Evolutionary conservation across 2,113 vertebrate species (phyloP), one percentile per base, ranked within the genome.

Genomic region (Oncorhynchus keta): DNA sequence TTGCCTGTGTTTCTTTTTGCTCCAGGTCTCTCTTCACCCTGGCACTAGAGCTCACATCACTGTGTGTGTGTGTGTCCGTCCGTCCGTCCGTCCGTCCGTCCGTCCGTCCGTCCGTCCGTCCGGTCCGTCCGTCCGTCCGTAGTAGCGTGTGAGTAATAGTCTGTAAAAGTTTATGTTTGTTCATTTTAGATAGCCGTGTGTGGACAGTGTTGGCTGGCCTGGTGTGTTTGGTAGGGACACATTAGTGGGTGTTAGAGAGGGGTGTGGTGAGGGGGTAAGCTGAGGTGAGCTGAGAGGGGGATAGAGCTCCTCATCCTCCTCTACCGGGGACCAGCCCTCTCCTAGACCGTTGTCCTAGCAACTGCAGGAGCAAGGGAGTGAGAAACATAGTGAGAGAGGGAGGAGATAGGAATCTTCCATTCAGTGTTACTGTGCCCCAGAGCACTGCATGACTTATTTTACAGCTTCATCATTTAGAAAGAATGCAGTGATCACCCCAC

Each of bases 221-320:
- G 57, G n/a, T 6, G 57, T 61, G 57, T n/a, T 61, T 45, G 39
- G 9, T 12, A 55, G 12, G 12, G 51, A 18, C 51, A 55, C 51
- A 55, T 14, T 55, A 18, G 51, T 55, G 51, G 16, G 51, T 55
- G 51, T 55, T 55, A 14, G 14, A 62, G 59, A 24, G n/a, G 18
- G 59, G 51, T 55, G 20, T n/a, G n/a, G 74, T 48, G 67, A 35
- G 59, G 69, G 39, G 62, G 59, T 70, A 67, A 48, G 13, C 68
- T 45, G 62, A 65, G 24, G 55, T 73, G 20, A 68, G 51, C 32
- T 68, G 70, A 18, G 71, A 57, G 11, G 55, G 26, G 35, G 70
- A 57, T 95, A 96, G 91, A 96, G 95, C 89, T 96, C 95, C 81
- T 76, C 76, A 79, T 83, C 78, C 57, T 16, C 32, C 32, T 68